phyloP scores from a whole-genome alignment of 2,797 vertebrate species.

The Gymnopithys bicolor region DNA sequence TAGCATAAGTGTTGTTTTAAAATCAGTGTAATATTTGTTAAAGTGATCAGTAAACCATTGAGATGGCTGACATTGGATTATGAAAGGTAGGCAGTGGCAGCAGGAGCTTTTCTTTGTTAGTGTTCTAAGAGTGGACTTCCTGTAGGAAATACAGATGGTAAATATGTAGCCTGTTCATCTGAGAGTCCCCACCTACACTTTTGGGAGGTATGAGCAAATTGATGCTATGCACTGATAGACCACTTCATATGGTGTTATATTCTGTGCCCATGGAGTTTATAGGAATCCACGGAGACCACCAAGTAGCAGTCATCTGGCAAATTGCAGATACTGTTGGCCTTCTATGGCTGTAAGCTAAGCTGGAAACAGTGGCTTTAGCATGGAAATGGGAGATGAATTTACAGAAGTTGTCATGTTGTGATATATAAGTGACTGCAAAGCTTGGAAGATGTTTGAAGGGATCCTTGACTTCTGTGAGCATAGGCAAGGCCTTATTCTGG shows the following conservation, averaged over 20 bases:
- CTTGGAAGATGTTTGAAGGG: not conserved
- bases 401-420: not conserved
- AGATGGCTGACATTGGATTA: not conserved
- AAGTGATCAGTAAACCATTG: not conserved
- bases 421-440: not conserved
- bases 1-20: not conserved
- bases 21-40: not conserved
- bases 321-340: not conserved
- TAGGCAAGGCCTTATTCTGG: not conserved
- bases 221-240: not conserved
- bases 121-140: not conserved
- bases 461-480: not conserved
- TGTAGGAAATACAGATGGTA: not conserved
- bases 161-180: not conserved
- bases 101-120: not conserved
- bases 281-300: not conserved
- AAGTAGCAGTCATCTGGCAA: not conserved
- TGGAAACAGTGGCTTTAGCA: not conserved
- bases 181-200: not conserved
- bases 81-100: not conserved
- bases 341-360: not conserved
- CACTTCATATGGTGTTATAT: not conserved
- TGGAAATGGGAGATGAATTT: not conserved
- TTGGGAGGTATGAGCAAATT: not conserved
- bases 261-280: not conserved